Conservation (phyloP, 2,888 invertebrate genomes). For the Apoda limacodes region DNA sequence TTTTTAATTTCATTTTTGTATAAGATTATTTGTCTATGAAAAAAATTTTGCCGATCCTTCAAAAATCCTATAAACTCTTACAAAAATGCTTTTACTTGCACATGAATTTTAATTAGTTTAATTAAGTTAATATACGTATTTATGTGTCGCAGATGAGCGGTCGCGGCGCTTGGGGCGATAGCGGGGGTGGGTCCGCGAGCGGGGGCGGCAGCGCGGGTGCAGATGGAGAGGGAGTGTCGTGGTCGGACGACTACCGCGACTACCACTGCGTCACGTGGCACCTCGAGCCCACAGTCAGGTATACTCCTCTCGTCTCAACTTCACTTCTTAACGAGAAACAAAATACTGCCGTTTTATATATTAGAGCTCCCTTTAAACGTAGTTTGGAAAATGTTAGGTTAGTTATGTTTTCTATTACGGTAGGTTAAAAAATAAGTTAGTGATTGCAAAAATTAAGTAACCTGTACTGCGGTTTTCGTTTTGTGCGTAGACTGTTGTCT, state of each 20-base stretch:
- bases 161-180: constrained; percentile 21
- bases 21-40: neutral
- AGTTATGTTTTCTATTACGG: no score
- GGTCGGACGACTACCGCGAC: constrained; percentile 93
- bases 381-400: no score
- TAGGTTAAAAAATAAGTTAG: no score
- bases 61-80: neutral
- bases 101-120: no score
- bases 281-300: constrained; percentile 92
- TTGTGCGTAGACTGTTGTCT: constrained; percentile 74
- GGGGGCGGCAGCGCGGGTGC: constrained; percentile 58
- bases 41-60: neutral
- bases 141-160: constrained; percentile 28
- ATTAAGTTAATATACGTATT: no score
- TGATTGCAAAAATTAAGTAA: no score
- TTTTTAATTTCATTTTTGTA: neutral
- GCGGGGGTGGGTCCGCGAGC: constrained; percentile 32
- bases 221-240: constrained; percentile 1
- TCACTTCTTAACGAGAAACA: no score
- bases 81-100: no score
- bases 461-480: neutral
- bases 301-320: no score
- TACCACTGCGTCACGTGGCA: constrained; percentile 97
- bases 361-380: no score
- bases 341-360: no score